Percentiles rank a stretch among this genome's conserved stretches.
phyloP scores from a whole-genome alignment of 53 echinoderm and acorn worm genomes.

The Zoroaster sp. region DNA sequence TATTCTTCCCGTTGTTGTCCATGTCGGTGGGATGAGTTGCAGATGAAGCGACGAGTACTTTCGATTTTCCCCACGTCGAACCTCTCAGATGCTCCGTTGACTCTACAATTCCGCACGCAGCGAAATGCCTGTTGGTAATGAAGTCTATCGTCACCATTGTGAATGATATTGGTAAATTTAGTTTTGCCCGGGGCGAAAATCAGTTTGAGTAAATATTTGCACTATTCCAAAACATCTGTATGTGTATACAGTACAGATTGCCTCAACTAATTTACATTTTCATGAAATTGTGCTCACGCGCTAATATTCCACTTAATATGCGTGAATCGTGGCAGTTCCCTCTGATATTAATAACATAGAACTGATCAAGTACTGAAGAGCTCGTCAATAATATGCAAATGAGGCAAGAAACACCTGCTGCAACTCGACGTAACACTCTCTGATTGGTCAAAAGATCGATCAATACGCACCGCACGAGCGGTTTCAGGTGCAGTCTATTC shows the following conservation, averaged over 20 bases:
- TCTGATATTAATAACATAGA: background rate
- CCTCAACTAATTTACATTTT: background rate
- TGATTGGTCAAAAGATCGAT: constrained; percentile 45
- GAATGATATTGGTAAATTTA: background rate
- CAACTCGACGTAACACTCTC: background rate
- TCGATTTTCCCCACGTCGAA: background rate
- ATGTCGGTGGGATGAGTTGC: constrained; percentile 27
- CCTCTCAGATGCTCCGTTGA: background rate
- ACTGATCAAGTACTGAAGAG: background rate
- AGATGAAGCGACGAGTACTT: constrained; percentile 30
- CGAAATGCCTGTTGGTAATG: constrained; percentile 18
- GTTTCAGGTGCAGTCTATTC: background rate
- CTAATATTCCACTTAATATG: background rate
- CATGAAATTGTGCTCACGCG: background rate
- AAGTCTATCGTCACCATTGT: constrained; percentile 34
- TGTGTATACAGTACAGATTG: background rate
- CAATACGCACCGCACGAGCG: background rate
- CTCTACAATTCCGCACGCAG: background rate
- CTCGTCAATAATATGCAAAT: constrained; percentile 32
- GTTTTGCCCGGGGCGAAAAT: background rate
- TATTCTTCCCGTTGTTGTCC: constrained; percentile 27
- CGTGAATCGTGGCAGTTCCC: background rate
- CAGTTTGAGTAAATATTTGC: constrained; percentile 32
- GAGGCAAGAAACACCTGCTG: background rate
- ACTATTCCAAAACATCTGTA: constrained; percentile 3